Evolutionary conservation across 2,888 invertebrate species (phyloP).

Genomic region (Diabrotica balteata): DNA sequence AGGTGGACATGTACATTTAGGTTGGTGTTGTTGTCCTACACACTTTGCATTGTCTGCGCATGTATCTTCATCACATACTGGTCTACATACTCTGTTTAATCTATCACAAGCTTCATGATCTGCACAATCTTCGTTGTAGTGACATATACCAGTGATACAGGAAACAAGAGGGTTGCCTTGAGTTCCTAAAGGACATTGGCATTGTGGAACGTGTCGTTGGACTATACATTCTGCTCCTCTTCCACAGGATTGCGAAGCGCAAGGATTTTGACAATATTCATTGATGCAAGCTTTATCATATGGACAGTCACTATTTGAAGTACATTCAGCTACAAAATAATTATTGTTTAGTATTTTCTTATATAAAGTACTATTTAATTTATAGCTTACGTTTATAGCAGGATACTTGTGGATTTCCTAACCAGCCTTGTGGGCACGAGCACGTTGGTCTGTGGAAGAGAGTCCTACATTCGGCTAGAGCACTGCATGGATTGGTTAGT

Average conservation of each 20-base stretch:
- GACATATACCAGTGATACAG: constrained; percentile 84
- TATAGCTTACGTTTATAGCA: constrained; percentile 83
- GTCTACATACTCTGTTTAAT: constrained; percentile 81
- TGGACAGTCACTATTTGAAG: constrained; percentile 80
- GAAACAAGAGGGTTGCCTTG: constrained; percentile 84
- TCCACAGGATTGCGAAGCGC: constrained; percentile 74
- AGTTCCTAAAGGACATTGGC: constrained; percentile 83
- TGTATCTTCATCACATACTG: constrained; percentile 81
- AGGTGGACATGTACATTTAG: constrained; percentile 77
- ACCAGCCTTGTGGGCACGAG: constrained; percentile 83
- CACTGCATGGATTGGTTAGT: constrained; percentile 79
- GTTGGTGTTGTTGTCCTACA: constrained; percentile 75
- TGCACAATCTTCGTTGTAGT: constrained; percentile 89
- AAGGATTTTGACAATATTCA: constrained; percentile 82
- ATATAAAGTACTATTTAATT: neutral
- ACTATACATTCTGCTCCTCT: constrained; percentile 79
- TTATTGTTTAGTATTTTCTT: too few species aligned
- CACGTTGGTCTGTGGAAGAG: constrained; percentile 82
- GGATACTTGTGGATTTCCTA: constrained; percentile 84
- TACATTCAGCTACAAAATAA: constrained; percentile 74
- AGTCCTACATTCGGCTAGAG: constrained; percentile 80
- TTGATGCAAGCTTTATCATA: constrained; percentile 83
- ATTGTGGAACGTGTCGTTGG: constrained; percentile 79
- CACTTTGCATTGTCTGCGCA: constrained; percentile 84
- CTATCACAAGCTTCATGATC: constrained; percentile 85